Conservation (phyloP, 2,888 invertebrate species). For the Drosophila flavopinicola region DNA sequence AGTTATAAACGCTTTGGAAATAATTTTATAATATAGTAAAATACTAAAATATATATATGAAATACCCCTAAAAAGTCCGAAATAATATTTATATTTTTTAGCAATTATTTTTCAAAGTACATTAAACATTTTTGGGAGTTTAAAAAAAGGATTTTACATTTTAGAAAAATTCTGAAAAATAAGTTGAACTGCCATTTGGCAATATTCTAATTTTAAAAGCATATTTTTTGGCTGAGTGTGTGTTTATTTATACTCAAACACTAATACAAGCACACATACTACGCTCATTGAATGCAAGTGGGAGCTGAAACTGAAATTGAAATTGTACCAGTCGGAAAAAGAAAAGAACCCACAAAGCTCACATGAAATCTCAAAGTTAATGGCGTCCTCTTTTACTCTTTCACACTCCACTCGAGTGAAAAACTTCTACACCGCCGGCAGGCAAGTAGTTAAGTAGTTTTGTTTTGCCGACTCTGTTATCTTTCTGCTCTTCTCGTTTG, state of each 20-base stretch:
- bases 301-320: slow-evolving; percentile 15
- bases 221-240: too few relatives aligned
- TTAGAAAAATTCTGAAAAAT: too few relatives aligned
- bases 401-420: slow-evolving; percentile 7
- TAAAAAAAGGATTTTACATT: too few relatives aligned
- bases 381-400: slow-evolving; percentile 23
- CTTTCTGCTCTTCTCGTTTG: slow-evolving; percentile 10
- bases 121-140: too few relatives aligned
- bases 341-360: slow-evolving; percentile 40
- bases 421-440: slow-evolving; percentile 21
- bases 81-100: too few relatives aligned
- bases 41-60: too few relatives aligned
- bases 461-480: slow-evolving; percentile 9
- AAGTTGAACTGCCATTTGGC: too few relatives aligned
- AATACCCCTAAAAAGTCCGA: too few relatives aligned
- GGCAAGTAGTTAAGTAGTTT: slow-evolving; percentile 52
- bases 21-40: too few relatives aligned
- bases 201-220: too few relatives aligned
- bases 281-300: slow-evolving; percentile 12
- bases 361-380: slow-evolving; percentile 67
- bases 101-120: too few relatives aligned
- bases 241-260: slow-evolving; percentile 68
- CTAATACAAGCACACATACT: slow-evolving; percentile 10
- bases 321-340: slow-evolving; percentile 18
- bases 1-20: too few relatives aligned